These are phyloP conservation scores for Tyrannus savana DNA, from an alignment of 2,113 vertebrate genomes.

Conservation along the genomic window DNA sequence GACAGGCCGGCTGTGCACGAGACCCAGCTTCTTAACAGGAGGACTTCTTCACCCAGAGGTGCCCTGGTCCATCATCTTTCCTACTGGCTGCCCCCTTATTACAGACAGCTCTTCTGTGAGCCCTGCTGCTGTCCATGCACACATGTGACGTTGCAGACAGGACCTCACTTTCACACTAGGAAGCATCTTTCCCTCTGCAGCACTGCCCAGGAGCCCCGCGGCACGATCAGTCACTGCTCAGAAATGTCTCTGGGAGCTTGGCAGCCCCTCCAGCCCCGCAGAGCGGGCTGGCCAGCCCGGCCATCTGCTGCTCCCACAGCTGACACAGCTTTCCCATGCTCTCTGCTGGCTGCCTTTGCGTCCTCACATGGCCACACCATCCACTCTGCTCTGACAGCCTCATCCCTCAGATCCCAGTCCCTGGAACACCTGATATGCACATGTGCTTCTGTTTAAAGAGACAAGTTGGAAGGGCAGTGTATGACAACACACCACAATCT, in stretches of 20 bases:
- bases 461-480: neutral
- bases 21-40: neutral
- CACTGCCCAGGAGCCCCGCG: accelerated
- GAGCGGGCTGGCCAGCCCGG: neutral
- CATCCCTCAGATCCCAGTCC: neutral
- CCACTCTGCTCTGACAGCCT: neutral
- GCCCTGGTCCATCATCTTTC: neutral
- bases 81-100: neutral
- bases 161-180: neutral
- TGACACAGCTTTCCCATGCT: neutral
- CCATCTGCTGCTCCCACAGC: neutral
- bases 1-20: neutral
- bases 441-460: neutral
- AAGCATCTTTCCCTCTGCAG: neutral
- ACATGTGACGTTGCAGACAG: neutral
- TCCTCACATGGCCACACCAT: neutral
- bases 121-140: neutral
- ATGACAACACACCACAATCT: neutral
- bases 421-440: neutral
- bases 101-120: neutral
- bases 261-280: accelerated
- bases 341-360: neutral
- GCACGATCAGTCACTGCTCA: neutral
- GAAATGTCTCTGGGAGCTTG: neutral
- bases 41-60: neutral